phyloP scores from a whole-genome alignment of 2,888 invertebrate genomes.

The Silvanus unidentatus region DNA sequence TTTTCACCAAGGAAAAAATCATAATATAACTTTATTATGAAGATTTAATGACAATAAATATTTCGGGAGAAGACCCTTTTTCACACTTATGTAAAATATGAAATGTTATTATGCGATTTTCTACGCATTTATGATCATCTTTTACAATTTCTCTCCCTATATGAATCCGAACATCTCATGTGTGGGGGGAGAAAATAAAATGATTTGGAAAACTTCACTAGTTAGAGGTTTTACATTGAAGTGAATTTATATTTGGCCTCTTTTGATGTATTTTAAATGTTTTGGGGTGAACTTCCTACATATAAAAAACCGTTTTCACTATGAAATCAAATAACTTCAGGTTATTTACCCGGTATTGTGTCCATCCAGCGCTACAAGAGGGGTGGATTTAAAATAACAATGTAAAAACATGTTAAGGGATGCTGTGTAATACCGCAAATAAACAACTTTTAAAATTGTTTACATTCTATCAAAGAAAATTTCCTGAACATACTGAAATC shows the following conservation, averaged over 20 bases:
- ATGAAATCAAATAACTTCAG: conserved; percentile 45
- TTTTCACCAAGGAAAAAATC: background rate
- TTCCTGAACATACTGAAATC: too few relatives aligned
- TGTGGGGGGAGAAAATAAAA: background rate
- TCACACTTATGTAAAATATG: too few relatives aligned
- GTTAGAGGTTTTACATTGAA: background rate
- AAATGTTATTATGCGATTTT: too few relatives aligned
- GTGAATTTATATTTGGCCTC: conserved; percentile 7
- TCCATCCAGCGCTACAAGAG: conserved; percentile 18
- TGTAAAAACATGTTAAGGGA: conserved; percentile 20
- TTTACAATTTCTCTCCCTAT: too few relatives aligned
- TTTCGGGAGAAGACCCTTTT: too few relatives aligned
- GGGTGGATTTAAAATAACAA: conserved; percentile 41
- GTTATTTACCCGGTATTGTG: conserved; percentile 42
- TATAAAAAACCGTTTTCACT: conserved; percentile 41
- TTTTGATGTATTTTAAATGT: conserved; percentile 35
- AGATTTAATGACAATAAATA: too few relatives aligned
- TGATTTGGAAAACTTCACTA: background rate
- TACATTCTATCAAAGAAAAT: too few relatives aligned
- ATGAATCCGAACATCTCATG: too few relatives aligned
- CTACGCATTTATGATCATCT: too few relatives aligned
- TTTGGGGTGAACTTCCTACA: conserved; percentile 25
- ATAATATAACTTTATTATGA: background rate
- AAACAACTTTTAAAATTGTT: background rate
- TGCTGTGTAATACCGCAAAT: background rate